Percentiles rank a stretch among this genome's conserved stretches.
These are phyloP conservation scores for Chaetodon trifascialis DNA, from an alignment of 2,113 vertebrate genomes.

Conservation along the genomic window DNA sequence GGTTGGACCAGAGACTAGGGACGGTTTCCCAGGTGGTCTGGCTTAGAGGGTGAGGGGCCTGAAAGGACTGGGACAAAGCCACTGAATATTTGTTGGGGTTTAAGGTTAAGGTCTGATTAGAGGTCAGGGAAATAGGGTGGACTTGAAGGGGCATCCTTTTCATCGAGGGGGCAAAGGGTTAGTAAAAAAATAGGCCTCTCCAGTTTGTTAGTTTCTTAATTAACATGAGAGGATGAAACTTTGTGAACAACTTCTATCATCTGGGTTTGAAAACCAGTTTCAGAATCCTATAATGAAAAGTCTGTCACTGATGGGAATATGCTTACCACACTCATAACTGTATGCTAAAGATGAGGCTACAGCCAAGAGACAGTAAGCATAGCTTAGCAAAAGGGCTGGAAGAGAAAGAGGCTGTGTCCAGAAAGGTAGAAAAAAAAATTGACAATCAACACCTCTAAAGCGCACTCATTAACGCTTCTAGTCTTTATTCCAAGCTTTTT, in stretches of 20 bases:
- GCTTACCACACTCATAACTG: neutral
- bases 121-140: neutral
- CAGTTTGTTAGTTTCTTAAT: neutral
- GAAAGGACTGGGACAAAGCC: neutral
- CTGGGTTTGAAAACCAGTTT: neutral
- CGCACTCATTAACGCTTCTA: too few relatives aligned
- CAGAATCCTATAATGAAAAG: neutral
- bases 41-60: constrained; percentile 9
- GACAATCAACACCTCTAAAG: too few relatives aligned
- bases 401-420: neutral
- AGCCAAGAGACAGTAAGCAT: neutral
- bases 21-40: constrained; percentile 64
- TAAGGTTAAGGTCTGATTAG: constrained; percentile 32
- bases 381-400: neutral
- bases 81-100: constrained; percentile 28
- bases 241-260: neutral
- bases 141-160: neutral
- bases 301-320: neutral
- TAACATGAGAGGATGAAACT: neutral
- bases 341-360: neutral
- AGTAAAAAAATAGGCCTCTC: neutral
- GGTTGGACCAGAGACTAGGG: constrained; percentile 32
- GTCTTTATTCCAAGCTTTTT: neutral
- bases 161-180: neutral
- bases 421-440: neutral